These are phyloP conservation scores for Myoxocephalus aenaeus DNA, from an alignment of 2,797 vertebrate species.

Conservation along the genomic window DNA sequence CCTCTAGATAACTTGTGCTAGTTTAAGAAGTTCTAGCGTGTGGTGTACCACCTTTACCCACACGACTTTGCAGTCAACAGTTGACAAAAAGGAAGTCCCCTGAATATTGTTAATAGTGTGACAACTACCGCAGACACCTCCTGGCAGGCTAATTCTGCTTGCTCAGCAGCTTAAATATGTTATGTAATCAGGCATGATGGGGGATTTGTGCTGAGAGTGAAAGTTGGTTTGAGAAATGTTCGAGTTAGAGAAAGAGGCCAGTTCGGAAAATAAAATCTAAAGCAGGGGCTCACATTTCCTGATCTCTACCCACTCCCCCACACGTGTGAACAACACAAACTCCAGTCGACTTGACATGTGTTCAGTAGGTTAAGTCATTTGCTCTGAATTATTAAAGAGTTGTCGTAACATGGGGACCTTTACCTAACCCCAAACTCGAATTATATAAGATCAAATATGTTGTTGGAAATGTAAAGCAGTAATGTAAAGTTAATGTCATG, in stretches of 20 bases:
- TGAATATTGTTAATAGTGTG: background rate
- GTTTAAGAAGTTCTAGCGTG: background rate
- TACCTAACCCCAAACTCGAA: background rate
- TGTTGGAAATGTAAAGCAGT: background rate
- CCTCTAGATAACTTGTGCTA: background rate
- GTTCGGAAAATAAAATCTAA: background rate
- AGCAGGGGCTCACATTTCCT: background rate
- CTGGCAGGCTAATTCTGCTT: background rate
- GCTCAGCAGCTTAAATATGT: conserved; percentile 58
- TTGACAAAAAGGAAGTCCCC: conserved; percentile 27
- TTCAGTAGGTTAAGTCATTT: conserved; percentile 35
- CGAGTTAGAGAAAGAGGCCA: background rate
- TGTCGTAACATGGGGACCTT: background rate
- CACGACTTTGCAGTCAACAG: background rate
- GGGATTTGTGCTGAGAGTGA: background rate
- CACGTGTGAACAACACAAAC: background rate
- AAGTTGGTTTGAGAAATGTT: conserved; percentile 6
- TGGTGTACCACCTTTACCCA: background rate
- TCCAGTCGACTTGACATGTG: background rate
- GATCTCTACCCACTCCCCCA: no score
- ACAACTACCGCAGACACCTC: background rate
- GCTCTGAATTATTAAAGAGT: conserved; percentile 45
- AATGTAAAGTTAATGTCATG: background rate
- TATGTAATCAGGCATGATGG: conserved; percentile 43
- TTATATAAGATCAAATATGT: conserved; percentile 27